Percentiles rank a stretch among this genome's conserved stretches.
Evolutionary conservation across 1,140 invertebrate genomes (phyloP).

Genomic region (Trichoplusia ni): DNA sequence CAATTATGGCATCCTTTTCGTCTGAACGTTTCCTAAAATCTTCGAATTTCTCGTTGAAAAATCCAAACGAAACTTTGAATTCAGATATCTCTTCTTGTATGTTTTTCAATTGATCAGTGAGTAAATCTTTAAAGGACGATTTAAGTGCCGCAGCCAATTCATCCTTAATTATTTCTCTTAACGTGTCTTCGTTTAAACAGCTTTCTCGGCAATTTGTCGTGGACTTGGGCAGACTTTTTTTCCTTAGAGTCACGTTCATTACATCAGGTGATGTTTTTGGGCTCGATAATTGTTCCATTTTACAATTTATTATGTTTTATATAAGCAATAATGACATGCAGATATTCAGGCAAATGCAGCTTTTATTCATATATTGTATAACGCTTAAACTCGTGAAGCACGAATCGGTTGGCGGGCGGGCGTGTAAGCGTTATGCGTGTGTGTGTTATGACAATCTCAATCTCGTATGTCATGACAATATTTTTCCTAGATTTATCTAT

Average conservation of each 20-base stretch:
- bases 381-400: too few relatives aligned
- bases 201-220: too few relatives aligned
- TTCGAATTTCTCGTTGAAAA: not conserved
- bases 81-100: not conserved
- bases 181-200: not conserved
- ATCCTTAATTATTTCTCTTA: conserved; percentile 6
- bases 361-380: too few relatives aligned
- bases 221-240: not conserved
- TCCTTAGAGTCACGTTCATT: not conserved
- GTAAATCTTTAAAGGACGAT: not conserved
- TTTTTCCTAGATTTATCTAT: too few relatives aligned
- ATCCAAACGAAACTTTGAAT: too few relatives aligned
- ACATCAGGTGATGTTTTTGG: not conserved
- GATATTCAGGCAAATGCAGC: too few relatives aligned
- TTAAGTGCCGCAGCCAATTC: not conserved
- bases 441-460: too few relatives aligned
- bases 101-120: not conserved
- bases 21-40: not conserved
- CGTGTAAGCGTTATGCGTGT: too few relatives aligned
- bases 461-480: too few relatives aligned
- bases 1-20: not conserved
- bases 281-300: not conserved
- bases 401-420: too few relatives aligned
- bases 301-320: too few relatives aligned
- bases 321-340: too few relatives aligned